Conservation (phyloP, 2,888 invertebrate genomes). For the Agrochola macilenta region DNA sequence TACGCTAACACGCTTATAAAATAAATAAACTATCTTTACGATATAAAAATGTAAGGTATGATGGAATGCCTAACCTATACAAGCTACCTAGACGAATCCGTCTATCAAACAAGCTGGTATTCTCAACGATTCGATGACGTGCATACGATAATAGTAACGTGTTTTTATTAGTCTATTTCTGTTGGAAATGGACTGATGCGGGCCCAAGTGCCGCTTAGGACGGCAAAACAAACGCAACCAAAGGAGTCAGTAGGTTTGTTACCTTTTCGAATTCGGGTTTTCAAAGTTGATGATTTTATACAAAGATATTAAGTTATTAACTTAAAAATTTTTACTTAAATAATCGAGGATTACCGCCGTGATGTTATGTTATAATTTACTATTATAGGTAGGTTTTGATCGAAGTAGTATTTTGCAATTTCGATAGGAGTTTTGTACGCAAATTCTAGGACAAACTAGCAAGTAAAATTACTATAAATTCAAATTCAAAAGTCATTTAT, state of each 20-base stretch:
- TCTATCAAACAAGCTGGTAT: constrained; percentile 35
- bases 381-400: not conserved
- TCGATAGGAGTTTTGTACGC: not conserved
- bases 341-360: too few species aligned
- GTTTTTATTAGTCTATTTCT: constrained; percentile 60
- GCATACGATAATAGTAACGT: constrained; percentile 25
- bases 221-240: constrained; percentile 24
- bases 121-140: constrained; percentile 50
- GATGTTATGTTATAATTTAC: not conserved
- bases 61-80: constrained; percentile 38
- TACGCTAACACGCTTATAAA: constrained; percentile 12
- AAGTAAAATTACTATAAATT: not conserved
- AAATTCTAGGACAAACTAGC: not conserved
- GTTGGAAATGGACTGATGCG: constrained; percentile 39
- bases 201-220: constrained; percentile 32
- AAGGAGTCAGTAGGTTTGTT: not conserved
- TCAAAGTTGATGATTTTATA: not conserved
- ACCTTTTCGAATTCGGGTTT: not conserved
- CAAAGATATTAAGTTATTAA: too few species aligned
- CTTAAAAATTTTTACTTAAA: too few species aligned
- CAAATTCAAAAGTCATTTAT: too few species aligned
- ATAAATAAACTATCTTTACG: constrained; percentile 35
- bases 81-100: constrained; percentile 30
- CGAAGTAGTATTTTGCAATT: not conserved
- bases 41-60: constrained; percentile 11